Base-by-base conservation (phyloP, 2,797 vertebrate genomes). In the Pantherophis vulpinus region DNA sequence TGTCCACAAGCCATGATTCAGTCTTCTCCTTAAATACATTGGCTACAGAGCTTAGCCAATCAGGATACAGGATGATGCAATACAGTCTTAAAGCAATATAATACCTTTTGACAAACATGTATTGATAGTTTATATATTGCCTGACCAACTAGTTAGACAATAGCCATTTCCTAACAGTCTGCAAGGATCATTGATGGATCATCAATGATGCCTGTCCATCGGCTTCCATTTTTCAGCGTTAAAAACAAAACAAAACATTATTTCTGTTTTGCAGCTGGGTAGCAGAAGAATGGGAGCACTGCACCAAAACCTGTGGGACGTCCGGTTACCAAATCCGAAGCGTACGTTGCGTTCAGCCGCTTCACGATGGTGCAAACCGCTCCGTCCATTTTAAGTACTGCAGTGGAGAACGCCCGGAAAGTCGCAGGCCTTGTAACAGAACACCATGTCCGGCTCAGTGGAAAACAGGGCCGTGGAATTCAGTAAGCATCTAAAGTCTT, bases 301-400 rank as follows among this genome's bases (percentile, higher is more conserved):
- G 99, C 92, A 98, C 99, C 58, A 99, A 98, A 94, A 99, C 98
- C 61, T 99, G 99, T 0, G 98, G 99, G 91, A 98, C 91, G 58
- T 98, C 99, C 0, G 99, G 99, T 66, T 99, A 98, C 88, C 99
- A 99, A 97, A 98, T 99, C 14, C 99, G 99, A 47, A 98, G 98
- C 0, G 99, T 99, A 16, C 98, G 98, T 88, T 99, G 99, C 93
- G 66, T 99, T 0, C 99, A 99, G 95, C 97, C 98, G 0, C 98
- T 99, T 0, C 98, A 97, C 0, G 98, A 99, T 0, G 98, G 98
- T 13, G 97, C 97, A 93, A 99, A 99, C 96, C 99, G 98, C 95
- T 99, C 99, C 0, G 97, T 99, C 11, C 98, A 99, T 90, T 99
- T 98, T 98, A 99, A 99, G 94, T 98, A 99, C 96, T 99, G 99